phyloP scores from a whole-genome alignment of 2,888 invertebrate species.

The Carpatolechia fugitivella region DNA sequence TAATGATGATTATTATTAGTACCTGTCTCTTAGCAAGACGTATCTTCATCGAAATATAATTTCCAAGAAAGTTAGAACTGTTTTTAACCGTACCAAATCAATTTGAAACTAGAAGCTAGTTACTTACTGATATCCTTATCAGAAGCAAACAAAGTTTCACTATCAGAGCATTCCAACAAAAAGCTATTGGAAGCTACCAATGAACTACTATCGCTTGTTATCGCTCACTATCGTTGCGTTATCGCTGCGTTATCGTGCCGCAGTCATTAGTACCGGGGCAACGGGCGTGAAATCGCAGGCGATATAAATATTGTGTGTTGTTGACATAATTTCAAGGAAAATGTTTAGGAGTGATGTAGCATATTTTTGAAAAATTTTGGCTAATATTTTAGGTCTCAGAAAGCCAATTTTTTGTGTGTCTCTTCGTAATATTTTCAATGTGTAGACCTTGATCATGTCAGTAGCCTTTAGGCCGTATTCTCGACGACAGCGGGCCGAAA shows the following conservation, averaged over 20 bases:
- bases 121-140: background rate
- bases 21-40: no score
- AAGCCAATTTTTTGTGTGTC: no score
- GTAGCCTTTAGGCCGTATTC: no score
- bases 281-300: constrained; percentile 43
- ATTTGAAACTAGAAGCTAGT: constrained; percentile 6
- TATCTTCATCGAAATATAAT: no score
- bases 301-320: constrained; percentile 26
- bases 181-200: constrained; percentile 27
- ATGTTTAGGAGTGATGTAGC: background rate
- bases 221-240: constrained; percentile 25
- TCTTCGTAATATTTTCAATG: no score
- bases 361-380: no score
- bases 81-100: no score
- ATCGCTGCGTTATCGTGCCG: constrained; percentile 37
- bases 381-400: no score
- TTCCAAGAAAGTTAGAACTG: no score
- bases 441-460: no score
- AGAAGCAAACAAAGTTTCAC: constrained; percentile 1
- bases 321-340: background rate
- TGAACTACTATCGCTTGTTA: constrained; percentile 27
- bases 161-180: constrained; percentile 20
- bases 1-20: no score
- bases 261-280: constrained; percentile 45
- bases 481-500: no score